These are phyloP conservation scores for Calidris pygmaea DNA, from an alignment of 2,113 vertebrate species.

Conservation along the genomic window DNA sequence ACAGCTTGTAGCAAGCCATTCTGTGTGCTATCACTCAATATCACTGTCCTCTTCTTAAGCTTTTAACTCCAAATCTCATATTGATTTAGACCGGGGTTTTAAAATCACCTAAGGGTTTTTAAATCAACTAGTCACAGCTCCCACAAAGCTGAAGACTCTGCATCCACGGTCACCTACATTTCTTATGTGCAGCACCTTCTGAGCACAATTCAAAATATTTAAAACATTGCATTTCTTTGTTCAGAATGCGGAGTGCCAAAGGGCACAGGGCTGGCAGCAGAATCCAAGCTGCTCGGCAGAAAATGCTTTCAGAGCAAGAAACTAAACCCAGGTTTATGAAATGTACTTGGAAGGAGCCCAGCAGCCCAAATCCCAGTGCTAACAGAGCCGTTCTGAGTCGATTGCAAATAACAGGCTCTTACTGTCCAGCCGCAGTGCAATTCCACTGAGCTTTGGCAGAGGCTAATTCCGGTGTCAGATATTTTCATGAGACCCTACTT, in stretches of 20 bases:
- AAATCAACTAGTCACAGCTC: neutral
- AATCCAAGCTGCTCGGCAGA: neutral
- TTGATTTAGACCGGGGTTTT: neutral
- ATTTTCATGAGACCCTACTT: conserved; percentile 43
- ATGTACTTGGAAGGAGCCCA: neutral
- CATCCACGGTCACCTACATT: neutral
- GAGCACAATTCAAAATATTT: neutral
- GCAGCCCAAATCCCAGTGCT: conserved; percentile 24
- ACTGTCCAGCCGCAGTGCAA: neutral
- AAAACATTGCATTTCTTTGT: neutral
- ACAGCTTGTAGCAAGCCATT: neutral
- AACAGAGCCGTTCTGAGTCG: conserved; percentile 16
- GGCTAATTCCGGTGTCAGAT: conserved; percentile 39
- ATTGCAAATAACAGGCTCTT: conserved; percentile 33
- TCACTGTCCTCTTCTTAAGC: neutral
- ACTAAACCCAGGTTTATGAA: conserved; percentile 42
- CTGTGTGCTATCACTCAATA: neutral
- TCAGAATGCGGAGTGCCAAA: neutral
- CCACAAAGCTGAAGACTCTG: neutral
- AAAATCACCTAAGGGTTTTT: neutral
- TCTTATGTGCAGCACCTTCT: neutral
- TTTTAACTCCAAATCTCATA: neutral
- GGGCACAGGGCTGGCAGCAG: neutral
- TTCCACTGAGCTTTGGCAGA: conserved; percentile 17
- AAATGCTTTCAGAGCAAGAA: neutral